Percentiles rank a stretch among this genome's conserved stretches.
phyloP scores from a whole-genome alignment of 2,113 vertebrate genomes.

The Pipra filicauda region DNA sequence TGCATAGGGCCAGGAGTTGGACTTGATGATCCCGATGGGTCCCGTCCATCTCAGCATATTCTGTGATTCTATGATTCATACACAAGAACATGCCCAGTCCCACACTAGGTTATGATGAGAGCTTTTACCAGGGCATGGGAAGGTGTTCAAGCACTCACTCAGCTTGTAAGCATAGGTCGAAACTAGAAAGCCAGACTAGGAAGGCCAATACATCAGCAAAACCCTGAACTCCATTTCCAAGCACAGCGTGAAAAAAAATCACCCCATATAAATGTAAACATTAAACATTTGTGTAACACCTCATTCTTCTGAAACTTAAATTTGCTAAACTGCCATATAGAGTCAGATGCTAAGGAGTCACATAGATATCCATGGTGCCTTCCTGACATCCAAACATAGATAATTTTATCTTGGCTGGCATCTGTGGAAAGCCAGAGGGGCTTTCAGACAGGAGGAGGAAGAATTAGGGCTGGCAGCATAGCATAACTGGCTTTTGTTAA shows the following conservation, averaged over 20 bases:
- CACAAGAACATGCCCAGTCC: background rate
- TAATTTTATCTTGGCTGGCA: background rate
- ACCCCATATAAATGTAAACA: background rate
- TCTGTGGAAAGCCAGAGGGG: background rate
- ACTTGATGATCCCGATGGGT: background rate
- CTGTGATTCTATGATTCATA: background rate
- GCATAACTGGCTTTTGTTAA: background rate
- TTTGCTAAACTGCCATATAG: background rate
- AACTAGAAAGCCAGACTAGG: background rate
- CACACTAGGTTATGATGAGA: fast-evolving
- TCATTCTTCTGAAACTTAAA: background rate
- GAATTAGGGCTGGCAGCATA: background rate
- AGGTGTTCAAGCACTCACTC: background rate
- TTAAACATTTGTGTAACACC: background rate
- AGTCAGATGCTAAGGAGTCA: background rate
- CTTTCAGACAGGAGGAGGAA: background rate
- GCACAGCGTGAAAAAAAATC: background rate
- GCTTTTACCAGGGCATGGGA: background rate
- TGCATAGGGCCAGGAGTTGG: background rate
- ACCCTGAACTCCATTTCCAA: background rate
- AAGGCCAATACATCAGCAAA: background rate
- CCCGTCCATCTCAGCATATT: background rate
- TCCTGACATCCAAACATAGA: background rate
- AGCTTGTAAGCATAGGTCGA: background rate
- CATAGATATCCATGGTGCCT: fast-evolving